phyloP scores from a whole-genome alignment of 30 jellyfish, hydroid and myxozoan species.

The Aurelia aurita complex sp. Pacific region DNA sequence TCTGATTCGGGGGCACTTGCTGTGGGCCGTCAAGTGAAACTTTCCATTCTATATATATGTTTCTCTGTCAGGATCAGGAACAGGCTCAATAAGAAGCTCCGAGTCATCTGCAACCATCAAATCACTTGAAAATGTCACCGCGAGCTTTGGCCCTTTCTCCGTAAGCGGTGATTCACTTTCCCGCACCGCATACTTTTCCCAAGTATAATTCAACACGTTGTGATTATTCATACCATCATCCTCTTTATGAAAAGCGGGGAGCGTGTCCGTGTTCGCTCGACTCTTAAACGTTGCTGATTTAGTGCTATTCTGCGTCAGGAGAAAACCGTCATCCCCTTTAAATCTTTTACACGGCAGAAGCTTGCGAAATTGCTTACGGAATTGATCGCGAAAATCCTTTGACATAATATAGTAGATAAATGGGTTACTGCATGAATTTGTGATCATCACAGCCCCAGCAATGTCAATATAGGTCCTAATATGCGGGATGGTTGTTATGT shows the following conservation, averaged over 20 bases:
- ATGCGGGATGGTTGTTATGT: conserved; percentile 23
- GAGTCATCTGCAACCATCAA: not conserved
- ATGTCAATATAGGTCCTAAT: conserved; percentile 32
- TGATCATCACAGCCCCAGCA: conserved; percentile 73
- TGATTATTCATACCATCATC: not conserved
- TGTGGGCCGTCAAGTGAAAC: too few species aligned
- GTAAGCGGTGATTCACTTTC: conserved; percentile 35
- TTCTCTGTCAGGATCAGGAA: conserved; percentile 72
- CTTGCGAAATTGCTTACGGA: conserved; percentile 74
- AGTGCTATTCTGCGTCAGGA: not conserved
- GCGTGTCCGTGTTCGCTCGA: conserved; percentile 40
- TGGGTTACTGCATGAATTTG: conserved; percentile 90
- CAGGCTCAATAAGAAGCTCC: conserved; percentile 9
- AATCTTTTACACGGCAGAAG: conserved; percentile 35
- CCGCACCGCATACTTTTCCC: conserved; percentile 59
- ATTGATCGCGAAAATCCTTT: conserved; percentile 84
- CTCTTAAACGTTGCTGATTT: conserved; percentile 23
- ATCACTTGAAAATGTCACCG: not conserved
- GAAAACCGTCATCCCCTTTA: conserved; percentile 26
- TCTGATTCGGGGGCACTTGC: too few species aligned
- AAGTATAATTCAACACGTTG: conserved; percentile 27
- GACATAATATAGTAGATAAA: conserved; percentile 85
- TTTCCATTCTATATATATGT: conserved; percentile 9
- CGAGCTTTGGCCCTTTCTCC: conserved; percentile 22
- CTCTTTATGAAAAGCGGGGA: conserved; percentile 5